phyloP scores from a whole-genome alignment of 2,888 invertebrate genomes.

The Charanyca ferruginea region DNA sequence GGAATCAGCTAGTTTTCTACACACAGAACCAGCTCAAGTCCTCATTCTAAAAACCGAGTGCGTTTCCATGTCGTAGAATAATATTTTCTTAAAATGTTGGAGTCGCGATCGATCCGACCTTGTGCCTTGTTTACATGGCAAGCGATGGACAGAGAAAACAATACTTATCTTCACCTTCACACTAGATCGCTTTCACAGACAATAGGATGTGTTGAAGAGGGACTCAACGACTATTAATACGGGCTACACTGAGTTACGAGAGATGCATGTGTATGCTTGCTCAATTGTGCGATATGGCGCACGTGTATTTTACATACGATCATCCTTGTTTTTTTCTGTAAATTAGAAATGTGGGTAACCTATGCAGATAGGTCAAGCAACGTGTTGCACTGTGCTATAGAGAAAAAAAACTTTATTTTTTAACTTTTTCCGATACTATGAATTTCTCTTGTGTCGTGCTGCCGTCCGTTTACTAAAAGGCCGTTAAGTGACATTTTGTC shows the following conservation, averaged over 20 bases:
- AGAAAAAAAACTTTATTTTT: too few relatives aligned
- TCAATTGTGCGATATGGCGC: neutral
- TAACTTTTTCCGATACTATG: too few relatives aligned
- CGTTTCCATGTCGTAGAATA: slow-evolving; percentile 40
- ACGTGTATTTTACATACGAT: neutral
- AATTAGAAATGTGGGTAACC: too few relatives aligned
- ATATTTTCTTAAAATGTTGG: slow-evolving; percentile 46
- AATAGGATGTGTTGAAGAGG: slow-evolving; percentile 18
- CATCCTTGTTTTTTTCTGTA: too few relatives aligned
- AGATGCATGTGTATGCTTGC: neutral
- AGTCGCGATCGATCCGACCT: slow-evolving; percentile 24
- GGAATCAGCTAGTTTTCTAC: too few relatives aligned
- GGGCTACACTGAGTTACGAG: slow-evolving; percentile 13
- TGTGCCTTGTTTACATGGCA: slow-evolving; percentile 36
- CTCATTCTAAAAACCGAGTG: slow-evolving; percentile 32
- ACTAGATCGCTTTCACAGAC: slow-evolving; percentile 22
- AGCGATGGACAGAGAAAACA: slow-evolving; percentile 32
- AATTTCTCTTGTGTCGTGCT: too few relatives aligned
- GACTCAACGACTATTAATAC: slow-evolving; percentile 6
- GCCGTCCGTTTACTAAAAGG: too few relatives aligned
- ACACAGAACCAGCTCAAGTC: slow-evolving; percentile 10
- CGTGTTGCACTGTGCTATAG: too few relatives aligned
- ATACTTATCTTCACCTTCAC: slow-evolving; percentile 48
- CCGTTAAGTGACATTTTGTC: too few relatives aligned
- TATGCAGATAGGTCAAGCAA: too few relatives aligned